Evolutionary conservation across 1,140 invertebrate genomes (phyloP).

Genomic region (Chironomus striatipennis): DNA sequence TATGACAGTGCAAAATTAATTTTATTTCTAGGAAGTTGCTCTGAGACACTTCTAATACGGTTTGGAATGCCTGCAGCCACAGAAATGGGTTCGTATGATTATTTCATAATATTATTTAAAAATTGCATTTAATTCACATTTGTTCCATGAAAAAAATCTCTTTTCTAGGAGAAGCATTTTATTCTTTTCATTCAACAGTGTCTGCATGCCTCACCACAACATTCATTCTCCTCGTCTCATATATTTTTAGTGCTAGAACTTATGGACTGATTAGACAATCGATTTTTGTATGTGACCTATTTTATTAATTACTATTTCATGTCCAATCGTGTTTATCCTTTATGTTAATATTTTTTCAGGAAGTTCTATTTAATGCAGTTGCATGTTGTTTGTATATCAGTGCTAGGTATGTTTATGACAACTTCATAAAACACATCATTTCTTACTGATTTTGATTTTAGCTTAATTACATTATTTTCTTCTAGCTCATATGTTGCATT

Average conservation of each 20-base stretch:
- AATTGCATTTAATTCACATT: background rate
- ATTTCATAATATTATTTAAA: background rate
- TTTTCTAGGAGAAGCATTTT: slow-evolving; percentile 22
- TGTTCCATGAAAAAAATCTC: background rate
- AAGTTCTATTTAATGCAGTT: background rate
- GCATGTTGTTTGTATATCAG: background rate
- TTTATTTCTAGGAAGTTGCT: slow-evolving; percentile 11
- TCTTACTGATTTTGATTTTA: background rate
- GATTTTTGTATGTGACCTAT: slow-evolving; percentile 6
- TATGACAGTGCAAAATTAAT: background rate
- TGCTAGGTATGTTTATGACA: background rate
- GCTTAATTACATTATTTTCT: background rate
- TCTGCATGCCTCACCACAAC: background rate
- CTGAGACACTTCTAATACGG: background rate
- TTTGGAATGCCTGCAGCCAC: slow-evolving; percentile 1
- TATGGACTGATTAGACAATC: slow-evolving; percentile 21
- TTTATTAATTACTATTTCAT: background rate
- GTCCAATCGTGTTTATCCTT: background rate
- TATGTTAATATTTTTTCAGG: too few relatives aligned
- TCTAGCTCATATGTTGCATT: background rate
- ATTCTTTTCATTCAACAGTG: slow-evolving; percentile 4
- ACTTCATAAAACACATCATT: background rate
- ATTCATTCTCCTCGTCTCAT: background rate
- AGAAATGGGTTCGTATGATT: slow-evolving; percentile 13
- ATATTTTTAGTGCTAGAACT: slow-evolving; percentile 3